phyloP scores from a whole-genome alignment of 2,888 invertebrate genomes.

The Aleiodes leptofemur region DNA sequence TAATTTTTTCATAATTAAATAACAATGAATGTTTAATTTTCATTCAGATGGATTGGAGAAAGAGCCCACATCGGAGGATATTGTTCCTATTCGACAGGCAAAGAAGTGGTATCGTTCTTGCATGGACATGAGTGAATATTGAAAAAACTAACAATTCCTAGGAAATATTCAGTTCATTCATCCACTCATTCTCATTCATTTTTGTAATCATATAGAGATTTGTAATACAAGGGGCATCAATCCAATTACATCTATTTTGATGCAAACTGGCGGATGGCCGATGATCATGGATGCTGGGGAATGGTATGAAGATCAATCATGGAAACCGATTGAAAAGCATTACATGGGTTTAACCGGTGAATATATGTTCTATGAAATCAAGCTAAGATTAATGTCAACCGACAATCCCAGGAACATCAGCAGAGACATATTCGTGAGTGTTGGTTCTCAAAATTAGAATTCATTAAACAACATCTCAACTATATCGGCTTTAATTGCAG shows the following conservation, averaged over 20 bases:
- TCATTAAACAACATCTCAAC: too few species aligned
- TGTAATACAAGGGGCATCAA: conserved; percentile 53
- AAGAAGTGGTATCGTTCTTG: conserved; percentile 60
- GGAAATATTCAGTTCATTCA: conserved; percentile 48
- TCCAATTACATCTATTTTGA: conserved; percentile 50
- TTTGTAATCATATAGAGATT: neutral
- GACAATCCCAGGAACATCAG: too few species aligned
- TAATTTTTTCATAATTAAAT: neutral
- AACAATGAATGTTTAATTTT: neutral
- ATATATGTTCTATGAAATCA: conserved; percentile 41
- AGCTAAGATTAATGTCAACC: too few species aligned
- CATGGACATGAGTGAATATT: conserved; percentile 48
- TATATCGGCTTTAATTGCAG: too few species aligned
- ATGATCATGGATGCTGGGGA: conserved; percentile 60
- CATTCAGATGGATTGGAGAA: conserved; percentile 52
- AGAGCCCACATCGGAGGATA: conserved; percentile 48
- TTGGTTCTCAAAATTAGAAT: too few species aligned
- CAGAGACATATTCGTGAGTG: too few species aligned
- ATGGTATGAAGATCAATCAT: conserved; percentile 58
- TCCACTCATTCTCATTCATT: too few species aligned
- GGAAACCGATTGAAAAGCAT: conserved; percentile 59
- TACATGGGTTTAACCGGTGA: conserved; percentile 54
- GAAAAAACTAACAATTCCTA: too few species aligned
- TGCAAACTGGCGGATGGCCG: too few species aligned
- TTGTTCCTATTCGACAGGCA: conserved; percentile 55